Conservation (phyloP, 2,797 vertebrate species). For the Poeciliopsis presidionis region DNA sequence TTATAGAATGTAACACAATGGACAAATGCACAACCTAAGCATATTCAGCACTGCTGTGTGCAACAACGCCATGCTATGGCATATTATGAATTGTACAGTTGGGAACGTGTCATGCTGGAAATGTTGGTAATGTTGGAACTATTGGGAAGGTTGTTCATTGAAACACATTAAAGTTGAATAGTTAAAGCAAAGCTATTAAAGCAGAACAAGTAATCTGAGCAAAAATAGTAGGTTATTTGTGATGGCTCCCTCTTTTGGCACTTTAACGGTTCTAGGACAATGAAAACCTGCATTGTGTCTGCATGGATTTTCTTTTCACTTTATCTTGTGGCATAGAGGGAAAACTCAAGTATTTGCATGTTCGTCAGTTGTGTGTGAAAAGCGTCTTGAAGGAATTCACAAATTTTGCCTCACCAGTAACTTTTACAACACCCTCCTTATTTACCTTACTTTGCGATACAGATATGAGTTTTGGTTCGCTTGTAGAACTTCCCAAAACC, state of each 20-base stretch:
- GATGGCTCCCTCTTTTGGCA: background rate
- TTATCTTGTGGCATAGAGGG: background rate
- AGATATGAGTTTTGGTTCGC: too few relatives aligned
- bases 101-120: background rate
- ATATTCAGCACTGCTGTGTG: background rate
- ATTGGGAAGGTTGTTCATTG: background rate
- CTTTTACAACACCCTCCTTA: too few relatives aligned
- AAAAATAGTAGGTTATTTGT: background rate
- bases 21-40: conserved; percentile 11
- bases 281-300: background rate
- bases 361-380: background rate
- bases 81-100: background rate
- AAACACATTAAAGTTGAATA: background rate
- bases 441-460: too few relatives aligned
- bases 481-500: too few relatives aligned
- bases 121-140: background rate
- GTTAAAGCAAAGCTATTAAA: background rate
- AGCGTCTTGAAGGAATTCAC: background rate
- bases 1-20: conserved; percentile 30
- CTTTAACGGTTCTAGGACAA: background rate
- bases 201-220: background rate
- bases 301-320: background rate
- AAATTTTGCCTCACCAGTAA: background rate
- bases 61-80: background rate
- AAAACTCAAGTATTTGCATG: background rate